Evolutionary conservation across 2,888 invertebrate genomes (phyloP), one percentile per base, ranked within the genome.

Genomic region (Gymnosoma rotundatum): DNA sequence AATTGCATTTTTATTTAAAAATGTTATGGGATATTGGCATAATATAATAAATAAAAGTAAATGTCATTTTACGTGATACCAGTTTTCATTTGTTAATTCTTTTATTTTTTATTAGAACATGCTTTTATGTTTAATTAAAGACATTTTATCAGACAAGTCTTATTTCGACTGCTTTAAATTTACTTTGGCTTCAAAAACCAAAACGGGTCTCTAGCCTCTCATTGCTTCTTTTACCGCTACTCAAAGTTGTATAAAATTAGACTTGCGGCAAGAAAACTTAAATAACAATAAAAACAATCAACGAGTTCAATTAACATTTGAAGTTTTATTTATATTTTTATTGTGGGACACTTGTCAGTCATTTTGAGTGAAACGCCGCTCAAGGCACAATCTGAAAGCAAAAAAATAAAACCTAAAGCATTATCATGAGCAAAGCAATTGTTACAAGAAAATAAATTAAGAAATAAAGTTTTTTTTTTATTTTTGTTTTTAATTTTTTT

Each of bases 251-350:
- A 6, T 0, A 56, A 56, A 56, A 1, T 8, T 20, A 42, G 1
- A 38, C 1, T 14, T 2, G 12, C 14, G 12, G 21, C 12, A 18
- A 50, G 32, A 48, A 25, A 64, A 8, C 25, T 42, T 25, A 6
- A 36, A 10, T 2, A 14, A 61, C n/a, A 61, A 74, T 12, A 69
- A 69, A 69, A 70, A 63, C 63, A 61, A 63, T 70, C 61, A 69
- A 73, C 52, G 75, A 79, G 74, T 79, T 79, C 79, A 83, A 79
- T 83, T 83, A 75, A 75, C 69, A 79, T 83, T 79, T 79, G 70
- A 10, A 58, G n/a, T 63, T 54, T 52, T 61, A 48, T 52, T 63
- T 54, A 45, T 61, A 48, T 52, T 73, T 25, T 52, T 66, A 42
- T 73, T 69, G 52, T 60, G 63, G 74, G 70, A 72, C 64, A 79